phyloP scores from a whole-genome alignment of 1,140 invertebrate species.

The Lordiphosa clarofinis region DNA sequence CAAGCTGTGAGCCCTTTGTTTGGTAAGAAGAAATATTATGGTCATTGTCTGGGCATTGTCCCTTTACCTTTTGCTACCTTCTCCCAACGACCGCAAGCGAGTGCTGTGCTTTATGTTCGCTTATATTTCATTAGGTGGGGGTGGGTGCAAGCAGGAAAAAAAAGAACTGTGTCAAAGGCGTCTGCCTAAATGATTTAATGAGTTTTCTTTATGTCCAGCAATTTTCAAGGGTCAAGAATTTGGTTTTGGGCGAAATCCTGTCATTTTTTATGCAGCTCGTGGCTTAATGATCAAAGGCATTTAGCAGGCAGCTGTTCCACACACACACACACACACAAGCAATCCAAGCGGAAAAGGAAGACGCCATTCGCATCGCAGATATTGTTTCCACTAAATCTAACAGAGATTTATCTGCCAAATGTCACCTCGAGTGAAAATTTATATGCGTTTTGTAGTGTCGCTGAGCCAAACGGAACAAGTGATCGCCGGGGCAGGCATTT shows the following conservation, averaged over 20 bases:
- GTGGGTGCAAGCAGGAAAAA: not conserved
- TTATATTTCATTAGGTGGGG: constrained; percentile 39
- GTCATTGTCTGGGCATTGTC: constrained; percentile 53
- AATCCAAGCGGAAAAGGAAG: constrained; percentile 35
- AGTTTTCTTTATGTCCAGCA: constrained; percentile 57
- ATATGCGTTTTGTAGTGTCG: constrained; percentile 46
- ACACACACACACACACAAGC: constrained; percentile 1
- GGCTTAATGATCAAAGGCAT: constrained; percentile 63
- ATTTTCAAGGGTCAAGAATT: constrained; percentile 34
- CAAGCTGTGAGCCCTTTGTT: constrained; percentile 34
- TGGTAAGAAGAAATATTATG: constrained; percentile 43
- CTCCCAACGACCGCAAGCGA: constrained; percentile 17
- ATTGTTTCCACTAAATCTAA: constrained; percentile 61
- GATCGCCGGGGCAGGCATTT: constrained; percentile 41
- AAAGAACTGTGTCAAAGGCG: constrained; percentile 47
- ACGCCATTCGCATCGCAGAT: constrained; percentile 41
- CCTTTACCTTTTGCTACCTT: constrained; percentile 47
- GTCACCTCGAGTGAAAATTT: constrained; percentile 64
- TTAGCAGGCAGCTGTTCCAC: constrained; percentile 51
- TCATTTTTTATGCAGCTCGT: constrained; percentile 44
- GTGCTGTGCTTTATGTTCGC: constrained; percentile 45
- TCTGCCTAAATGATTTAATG: constrained; percentile 62
- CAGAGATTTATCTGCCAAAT: constrained; percentile 73
- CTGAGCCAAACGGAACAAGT: constrained; percentile 38
- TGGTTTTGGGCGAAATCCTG: constrained; percentile 27